A percentile compares a stretch with the other conserved stretches of the same genome.
These are phyloP conservation scores for Drosophila ananassae DNA, from an alignment of 1,140 invertebrate genomes.

Conservation along the genomic window DNA sequence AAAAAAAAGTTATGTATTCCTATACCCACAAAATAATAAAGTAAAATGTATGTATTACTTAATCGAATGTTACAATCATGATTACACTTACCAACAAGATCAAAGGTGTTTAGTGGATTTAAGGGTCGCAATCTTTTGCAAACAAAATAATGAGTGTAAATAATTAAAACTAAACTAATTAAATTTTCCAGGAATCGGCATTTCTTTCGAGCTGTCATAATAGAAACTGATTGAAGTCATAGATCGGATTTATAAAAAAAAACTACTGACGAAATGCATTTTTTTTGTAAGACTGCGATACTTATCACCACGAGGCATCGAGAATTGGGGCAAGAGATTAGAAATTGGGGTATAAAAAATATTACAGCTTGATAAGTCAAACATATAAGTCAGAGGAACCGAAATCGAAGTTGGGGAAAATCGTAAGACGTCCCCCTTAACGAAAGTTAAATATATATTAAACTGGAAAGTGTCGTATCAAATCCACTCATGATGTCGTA, in stretches of 20 bases:
- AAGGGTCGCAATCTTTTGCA: not conserved
- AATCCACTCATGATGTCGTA: slow-evolving; percentile 16
- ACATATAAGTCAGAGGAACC: not conserved
- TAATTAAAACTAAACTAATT: not conserved
- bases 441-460: slow-evolving; percentile 29
- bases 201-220: slow-evolving; percentile 10
- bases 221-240: slow-evolving; percentile 10
- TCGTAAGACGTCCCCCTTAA: not conserved
- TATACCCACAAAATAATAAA: not conserved
- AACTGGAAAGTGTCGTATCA: not conserved
- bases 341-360: slow-evolving; percentile 28
- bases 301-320: slow-evolving; percentile 38
- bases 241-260: not conserved
- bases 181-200: not conserved
- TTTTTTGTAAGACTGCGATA: not conserved
- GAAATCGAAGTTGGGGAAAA: not conserved
- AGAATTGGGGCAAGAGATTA: slow-evolving; percentile 44
- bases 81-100: not conserved
- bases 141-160: too few species aligned
- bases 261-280: slow-evolving; percentile 5
- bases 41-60: not conserved
- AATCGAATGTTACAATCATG: not conserved
- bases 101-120: not conserved
- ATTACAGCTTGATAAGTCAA: slow-evolving; percentile 29
- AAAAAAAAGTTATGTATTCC: not conserved